Percentiles rank a stretch among this genome's conserved stretches.
Evolutionary conservation across 1,140 invertebrate species (phyloP).

Genomic region (Solenopsis invicta): DNA sequence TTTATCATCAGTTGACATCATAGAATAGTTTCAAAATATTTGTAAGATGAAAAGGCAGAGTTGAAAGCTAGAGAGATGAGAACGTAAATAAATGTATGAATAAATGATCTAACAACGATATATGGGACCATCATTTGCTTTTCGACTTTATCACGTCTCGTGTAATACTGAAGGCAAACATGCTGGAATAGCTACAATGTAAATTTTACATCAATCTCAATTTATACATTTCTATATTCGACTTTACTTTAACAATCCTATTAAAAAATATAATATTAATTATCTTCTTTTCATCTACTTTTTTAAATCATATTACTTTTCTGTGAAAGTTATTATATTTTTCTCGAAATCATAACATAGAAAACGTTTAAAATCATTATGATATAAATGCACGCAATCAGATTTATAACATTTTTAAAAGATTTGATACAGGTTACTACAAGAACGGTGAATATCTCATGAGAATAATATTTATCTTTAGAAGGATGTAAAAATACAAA

Average conservation of each 20-base stretch:
- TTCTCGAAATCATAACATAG: neutral
- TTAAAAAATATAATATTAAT: neutral
- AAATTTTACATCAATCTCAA: conserved; percentile 50
- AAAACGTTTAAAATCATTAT: conserved; percentile 7
- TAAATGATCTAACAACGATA: conserved; percentile 23
- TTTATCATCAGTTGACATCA: neutral
- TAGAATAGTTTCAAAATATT: neutral
- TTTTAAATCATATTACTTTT: neutral
- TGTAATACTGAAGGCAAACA: conserved; percentile 29
- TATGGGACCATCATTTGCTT: conserved; percentile 6
- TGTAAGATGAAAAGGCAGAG: neutral
- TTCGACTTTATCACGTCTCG: conserved; percentile 17
- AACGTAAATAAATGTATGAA: conserved; percentile 1
- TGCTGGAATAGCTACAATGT: conserved; percentile 13
- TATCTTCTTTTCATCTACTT: neutral
- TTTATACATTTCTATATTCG: conserved; percentile 7
- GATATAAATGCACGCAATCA: neutral
- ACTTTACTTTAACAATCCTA: neutral
- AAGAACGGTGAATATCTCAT: neutral
- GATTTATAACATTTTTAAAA: conserved; percentile 22
- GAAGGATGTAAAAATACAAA: conserved; percentile 5
- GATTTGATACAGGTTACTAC: neutral
- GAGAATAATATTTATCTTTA: conserved; percentile 27
- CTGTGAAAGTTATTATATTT: neutral
- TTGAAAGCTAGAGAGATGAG: neutral